A percentile compares a stretch with the other conserved stretches of the same genome.
Conservation (phyloP, 2,888 invertebrate genomes). For the Cataglyphis livida region DNA sequence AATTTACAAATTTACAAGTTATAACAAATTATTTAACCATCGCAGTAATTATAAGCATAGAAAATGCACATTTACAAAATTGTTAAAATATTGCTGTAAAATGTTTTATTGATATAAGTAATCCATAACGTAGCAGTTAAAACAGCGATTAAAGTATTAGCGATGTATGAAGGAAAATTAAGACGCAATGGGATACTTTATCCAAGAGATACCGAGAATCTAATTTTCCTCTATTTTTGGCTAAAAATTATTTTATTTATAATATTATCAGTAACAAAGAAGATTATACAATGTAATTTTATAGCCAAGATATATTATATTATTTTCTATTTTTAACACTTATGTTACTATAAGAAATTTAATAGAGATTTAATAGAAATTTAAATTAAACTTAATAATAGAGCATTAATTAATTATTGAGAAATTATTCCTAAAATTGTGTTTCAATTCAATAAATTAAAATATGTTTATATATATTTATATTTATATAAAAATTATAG, state of each 20-base stretch:
- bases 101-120: constrained; percentile 2
- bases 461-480: not conserved
- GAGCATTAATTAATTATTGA: not conserved
- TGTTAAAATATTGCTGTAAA: not conserved
- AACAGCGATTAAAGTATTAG: not conserved
- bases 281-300: not conserved
- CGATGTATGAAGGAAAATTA: not conserved
- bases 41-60: not conserved
- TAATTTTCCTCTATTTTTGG: not conserved
- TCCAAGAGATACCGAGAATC: not conserved
- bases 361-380: not conserved
- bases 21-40: not conserved
- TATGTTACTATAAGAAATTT: not conserved
- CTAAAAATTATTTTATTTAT: not conserved
- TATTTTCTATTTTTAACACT: not conserved
- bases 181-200: too few species aligned
- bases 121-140: not conserved
- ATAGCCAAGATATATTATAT: not conserved
- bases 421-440: not conserved
- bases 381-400: not conserved
- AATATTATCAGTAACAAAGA: not conserved
- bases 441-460: not conserved
- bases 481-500: not conserved
- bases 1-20: not conserved
- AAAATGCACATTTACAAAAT: not conserved